phyloP scores from a whole-genome alignment of 2,888 invertebrate species.

The Acrocyrtus sp. region DNA sequence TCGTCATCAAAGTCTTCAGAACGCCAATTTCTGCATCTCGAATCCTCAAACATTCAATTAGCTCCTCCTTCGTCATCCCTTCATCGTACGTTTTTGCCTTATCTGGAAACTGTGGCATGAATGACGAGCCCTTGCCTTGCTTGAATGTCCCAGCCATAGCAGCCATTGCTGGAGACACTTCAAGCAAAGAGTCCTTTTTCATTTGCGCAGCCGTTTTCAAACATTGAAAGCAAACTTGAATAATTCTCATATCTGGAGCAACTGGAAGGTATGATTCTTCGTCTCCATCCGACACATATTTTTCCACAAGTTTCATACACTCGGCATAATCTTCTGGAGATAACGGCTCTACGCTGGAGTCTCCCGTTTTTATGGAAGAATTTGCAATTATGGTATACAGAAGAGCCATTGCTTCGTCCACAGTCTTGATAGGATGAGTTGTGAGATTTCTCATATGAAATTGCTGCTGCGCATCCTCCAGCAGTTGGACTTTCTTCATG shows the following conservation, averaged over 20 bases:
- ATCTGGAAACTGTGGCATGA: background rate
- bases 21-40: slow-evolving; percentile 38
- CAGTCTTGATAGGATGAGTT: slow-evolving; percentile 67
- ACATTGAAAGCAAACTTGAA: slow-evolving; percentile 66
- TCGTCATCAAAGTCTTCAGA: slow-evolving; percentile 10
- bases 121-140: background rate
- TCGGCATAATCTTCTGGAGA: slow-evolving; percentile 44
- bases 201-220: slow-evolving; percentile 63
- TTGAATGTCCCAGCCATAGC: background rate
- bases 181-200: slow-evolving; percentile 18
- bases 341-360: slow-evolving; percentile 40
- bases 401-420: slow-evolving; percentile 70
- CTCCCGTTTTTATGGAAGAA: slow-evolving; percentile 59
- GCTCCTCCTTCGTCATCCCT: slow-evolving; percentile 21
- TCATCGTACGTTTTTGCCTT: background rate
- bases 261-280: slow-evolving; percentile 63
- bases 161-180: background rate
- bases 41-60: slow-evolving; percentile 18
- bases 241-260: slow-evolving; percentile 64
- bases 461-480: slow-evolving; percentile 69
- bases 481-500: slow-evolving; percentile 68
- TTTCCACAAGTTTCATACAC: slow-evolving; percentile 48
- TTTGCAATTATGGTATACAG: slow-evolving; percentile 66
- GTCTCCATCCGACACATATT: slow-evolving; percentile 50
- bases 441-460: slow-evolving; percentile 69